These are phyloP conservation scores for Huso huso DNA, from an alignment of 2,797 vertebrate species.

Conservation along the genomic window DNA sequence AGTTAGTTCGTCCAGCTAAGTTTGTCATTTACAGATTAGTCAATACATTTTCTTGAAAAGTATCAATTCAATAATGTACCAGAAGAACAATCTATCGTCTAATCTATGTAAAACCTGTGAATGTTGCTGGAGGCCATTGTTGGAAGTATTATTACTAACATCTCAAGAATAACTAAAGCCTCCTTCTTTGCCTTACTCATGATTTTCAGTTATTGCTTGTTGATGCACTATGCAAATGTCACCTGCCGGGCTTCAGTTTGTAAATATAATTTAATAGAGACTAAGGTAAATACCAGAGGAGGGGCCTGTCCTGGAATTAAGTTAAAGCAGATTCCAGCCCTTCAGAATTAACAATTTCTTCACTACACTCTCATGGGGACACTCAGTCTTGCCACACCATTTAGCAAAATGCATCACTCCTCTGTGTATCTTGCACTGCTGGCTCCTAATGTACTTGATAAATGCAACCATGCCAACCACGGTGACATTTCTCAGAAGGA, in stretches of 20 bases:
- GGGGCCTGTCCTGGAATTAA: background rate
- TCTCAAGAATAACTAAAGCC: too few species aligned
- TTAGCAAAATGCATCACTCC: background rate
- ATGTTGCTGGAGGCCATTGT: background rate
- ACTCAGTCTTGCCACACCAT: background rate
- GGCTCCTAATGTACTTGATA: slow-evolving; percentile 7
- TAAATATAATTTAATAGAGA: background rate
- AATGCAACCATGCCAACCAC: slow-evolving; percentile 1
- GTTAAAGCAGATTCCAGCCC: slow-evolving; percentile 1
- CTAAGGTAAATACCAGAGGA: background rate
- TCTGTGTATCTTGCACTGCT: background rate
- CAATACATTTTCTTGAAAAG: too few species aligned
- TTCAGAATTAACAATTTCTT: slow-evolving; percentile 21
- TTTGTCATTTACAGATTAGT: too few species aligned
- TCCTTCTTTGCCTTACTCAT: background rate
- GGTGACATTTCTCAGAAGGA: background rate
- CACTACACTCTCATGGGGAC: slow-evolving; percentile 23
- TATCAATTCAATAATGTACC: too few species aligned
- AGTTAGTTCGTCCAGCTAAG: too few species aligned
- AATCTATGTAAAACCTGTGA: too few species aligned
- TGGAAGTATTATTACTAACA: too few species aligned
- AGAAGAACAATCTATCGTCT: too few species aligned
- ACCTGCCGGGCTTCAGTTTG: background rate
- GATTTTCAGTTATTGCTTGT: background rate
- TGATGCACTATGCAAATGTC: slow-evolving; percentile 4